Conservation (phyloP, 2,888 invertebrate genomes). For the Cyrtodaria siliqua region DNA sequence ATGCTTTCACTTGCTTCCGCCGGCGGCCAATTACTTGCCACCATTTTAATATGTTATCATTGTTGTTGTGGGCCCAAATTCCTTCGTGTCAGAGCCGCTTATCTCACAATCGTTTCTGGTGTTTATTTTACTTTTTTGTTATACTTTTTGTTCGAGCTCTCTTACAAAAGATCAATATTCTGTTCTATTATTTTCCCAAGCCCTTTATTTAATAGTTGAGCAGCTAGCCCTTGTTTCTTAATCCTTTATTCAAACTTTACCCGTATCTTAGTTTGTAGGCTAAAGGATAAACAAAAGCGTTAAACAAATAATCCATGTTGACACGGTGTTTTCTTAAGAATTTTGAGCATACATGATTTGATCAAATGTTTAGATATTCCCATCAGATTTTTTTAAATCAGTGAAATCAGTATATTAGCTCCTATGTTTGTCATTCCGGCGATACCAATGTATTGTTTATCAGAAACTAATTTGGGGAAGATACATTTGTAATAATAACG, state of each 20-base stretch:
- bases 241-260: constrained; percentile 41
- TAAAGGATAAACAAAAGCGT: constrained; percentile 38
- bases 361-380: constrained; percentile 15
- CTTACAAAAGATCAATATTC: not conserved
- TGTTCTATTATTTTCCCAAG: not conserved
- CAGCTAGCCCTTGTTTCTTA: constrained; percentile 1
- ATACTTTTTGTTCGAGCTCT: not conserved
- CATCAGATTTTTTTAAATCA: not conserved
- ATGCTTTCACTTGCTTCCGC: no score
- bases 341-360: constrained; percentile 20
- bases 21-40: not conserved
- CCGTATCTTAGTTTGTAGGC: constrained; percentile 24
- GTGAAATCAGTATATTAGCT: no score
- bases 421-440: no score
- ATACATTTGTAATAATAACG: not conserved
- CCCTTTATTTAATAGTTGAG: not conserved
- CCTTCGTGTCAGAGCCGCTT: constrained; percentile 5
- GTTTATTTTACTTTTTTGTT: constrained; percentile 7
- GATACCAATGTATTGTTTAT: no score
- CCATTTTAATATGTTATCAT: not conserved
- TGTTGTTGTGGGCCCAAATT: constrained; percentile 4
- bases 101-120: constrained; percentile 1
- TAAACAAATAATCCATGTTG: constrained; percentile 50
- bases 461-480: no score
- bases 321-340: constrained; percentile 57